Evolutionary conservation across 2,888 invertebrate genomes (phyloP), one percentile per base, ranked within the genome.

Genomic region (Rotaria sp.): DNA sequence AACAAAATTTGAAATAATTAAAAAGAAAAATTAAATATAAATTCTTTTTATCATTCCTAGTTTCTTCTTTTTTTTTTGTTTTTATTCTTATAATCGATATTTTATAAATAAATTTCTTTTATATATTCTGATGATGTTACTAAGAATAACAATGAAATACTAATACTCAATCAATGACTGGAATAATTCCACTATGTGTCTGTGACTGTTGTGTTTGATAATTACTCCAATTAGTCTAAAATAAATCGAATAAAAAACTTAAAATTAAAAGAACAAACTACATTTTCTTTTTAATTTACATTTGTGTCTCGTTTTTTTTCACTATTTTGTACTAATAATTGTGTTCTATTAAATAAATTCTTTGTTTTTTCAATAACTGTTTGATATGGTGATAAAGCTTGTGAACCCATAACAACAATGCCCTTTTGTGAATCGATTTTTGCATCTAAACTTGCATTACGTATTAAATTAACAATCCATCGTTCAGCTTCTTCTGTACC

Each of bases 381-480:
- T 91, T 98, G 98, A 92, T 99, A 99, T 0, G 99, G 98, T 55
- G 97, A 98, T 85, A 96, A 93, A 0, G 97, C 96, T 91, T 98
- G 97, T 38, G 97, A 96, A 50, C 98, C 98, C 99, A 99, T 99
- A 85, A 99, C 97, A 86, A 99, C 99, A 91, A 98, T 97, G 2
- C 98, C 98, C 90, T 92, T 88, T 89, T 93, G 92, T 3, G 98
- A 99, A 92, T 99, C 99, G 88, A 99, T 98, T 92, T 99, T 99
- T 0, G 99, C 99, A 92, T 99, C 98, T 86, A 99, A 93, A 74
- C 97, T 94, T 57, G 99, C 98, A 91, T 97, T 97, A 88, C 99
- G 94, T 89, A 99, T 99, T 88, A 99, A 93, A 92, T 99, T 97
- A 18, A 99, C 99, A 90, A 99, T 99, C 99, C 99, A 99, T 89